A percentile compares a stretch with the other conserved stretches of the same genome.
Conservation (phyloP, 2,113 vertebrate species). For the Anas platyrhynchos region DNA sequence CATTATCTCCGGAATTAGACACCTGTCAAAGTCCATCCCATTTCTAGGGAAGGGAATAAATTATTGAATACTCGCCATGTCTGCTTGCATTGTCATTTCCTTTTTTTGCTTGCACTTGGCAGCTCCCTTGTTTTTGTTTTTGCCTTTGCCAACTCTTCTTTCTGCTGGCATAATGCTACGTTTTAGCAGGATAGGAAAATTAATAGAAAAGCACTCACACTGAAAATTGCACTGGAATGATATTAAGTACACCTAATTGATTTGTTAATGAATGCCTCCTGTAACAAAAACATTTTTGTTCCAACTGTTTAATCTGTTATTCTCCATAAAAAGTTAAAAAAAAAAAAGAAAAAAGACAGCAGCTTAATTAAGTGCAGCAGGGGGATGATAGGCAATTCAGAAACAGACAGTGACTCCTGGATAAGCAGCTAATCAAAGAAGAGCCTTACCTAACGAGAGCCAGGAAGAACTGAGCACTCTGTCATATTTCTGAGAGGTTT, state of each 20-base stretch:
- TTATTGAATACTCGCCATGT: rapidly evolving
- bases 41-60: neutral
- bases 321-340: neutral
- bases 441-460: neutral
- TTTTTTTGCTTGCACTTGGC: neutral
- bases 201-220: neutral
- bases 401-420: neutral
- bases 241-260: neutral
- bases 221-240: neutral
- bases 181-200: neutral
- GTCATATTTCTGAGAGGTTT: neutral
- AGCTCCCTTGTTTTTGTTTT: neutral
- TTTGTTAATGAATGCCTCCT: neutral
- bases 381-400: neutral
- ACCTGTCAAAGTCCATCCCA: neutral
- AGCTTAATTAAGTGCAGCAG: neutral
- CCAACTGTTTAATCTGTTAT: neutral
- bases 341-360: neutral
- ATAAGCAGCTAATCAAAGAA: neutral
- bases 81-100: neutral
- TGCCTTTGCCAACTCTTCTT: neutral
- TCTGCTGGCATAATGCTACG: rapidly evolving
- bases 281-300: neutral
- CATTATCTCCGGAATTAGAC: neutral
- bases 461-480: rapidly evolving